Percentiles rank a stretch among this genome's conserved stretches.
Conservation (phyloP, 2,113 vertebrate species). For the Cyphomyrus plagiostoma region DNA sequence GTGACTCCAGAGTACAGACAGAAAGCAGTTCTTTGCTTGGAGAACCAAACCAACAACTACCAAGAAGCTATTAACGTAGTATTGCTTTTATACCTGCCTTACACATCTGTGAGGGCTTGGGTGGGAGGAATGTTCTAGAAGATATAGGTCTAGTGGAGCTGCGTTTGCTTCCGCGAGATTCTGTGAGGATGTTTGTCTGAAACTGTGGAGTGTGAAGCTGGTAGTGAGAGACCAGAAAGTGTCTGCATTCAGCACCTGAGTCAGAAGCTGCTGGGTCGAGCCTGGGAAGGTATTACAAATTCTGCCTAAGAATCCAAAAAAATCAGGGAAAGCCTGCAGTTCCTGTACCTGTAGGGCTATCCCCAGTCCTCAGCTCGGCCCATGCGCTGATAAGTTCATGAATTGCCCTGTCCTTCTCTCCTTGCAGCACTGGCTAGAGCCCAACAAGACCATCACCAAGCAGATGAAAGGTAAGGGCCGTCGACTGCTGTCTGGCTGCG, state of each 20-base stretch:
- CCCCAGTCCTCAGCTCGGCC: not conserved
- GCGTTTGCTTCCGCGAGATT: not conserved
- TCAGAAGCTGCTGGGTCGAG: not conserved
- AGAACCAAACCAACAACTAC: not conserved
- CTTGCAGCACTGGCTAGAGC: constrained; percentile 93
- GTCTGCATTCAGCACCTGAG: not conserved
- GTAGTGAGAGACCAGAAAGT: not conserved
- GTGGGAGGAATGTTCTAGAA: not conserved
- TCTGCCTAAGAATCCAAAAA: not conserved
- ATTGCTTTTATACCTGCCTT: not conserved
- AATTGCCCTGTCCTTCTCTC: constrained; percentile 39
- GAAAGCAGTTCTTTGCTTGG: not conserved
- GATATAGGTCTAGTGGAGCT: not conserved
- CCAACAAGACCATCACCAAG: constrained; percentile 85
- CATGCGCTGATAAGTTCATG: not conserved
- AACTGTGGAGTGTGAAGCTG: not conserved
- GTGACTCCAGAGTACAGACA: not conserved
- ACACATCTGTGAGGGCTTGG: not conserved
- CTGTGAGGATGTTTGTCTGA: not conserved
- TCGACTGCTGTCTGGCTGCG: constrained; percentile 18
- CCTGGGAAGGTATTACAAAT: not conserved
- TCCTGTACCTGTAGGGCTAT: not conserved
- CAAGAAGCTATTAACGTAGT: not conserved
- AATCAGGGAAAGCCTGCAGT: not conserved
- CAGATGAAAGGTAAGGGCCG: constrained; percentile 98